phyloP scores from a whole-genome alignment of 2,888 invertebrate genomes.

The Helicoverpa assulta region DNA sequence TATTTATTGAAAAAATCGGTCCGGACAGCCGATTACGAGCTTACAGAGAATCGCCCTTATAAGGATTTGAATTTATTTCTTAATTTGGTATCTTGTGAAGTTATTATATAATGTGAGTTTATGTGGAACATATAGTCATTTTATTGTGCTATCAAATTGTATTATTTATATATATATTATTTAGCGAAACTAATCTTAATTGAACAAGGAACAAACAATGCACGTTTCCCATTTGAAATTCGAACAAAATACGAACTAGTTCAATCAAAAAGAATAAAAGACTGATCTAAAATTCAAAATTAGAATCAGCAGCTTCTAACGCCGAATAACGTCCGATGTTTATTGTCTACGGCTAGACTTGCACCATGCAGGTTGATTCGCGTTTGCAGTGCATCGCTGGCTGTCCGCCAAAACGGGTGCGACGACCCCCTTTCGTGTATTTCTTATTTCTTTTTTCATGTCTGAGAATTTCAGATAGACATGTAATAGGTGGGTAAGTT shows the following conservation, averaged over 20 bases:
- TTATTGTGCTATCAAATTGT: too few relatives aligned
- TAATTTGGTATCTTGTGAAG: too few relatives aligned
- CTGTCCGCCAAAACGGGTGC: constrained; percentile 76
- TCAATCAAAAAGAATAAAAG: constrained; percentile 17
- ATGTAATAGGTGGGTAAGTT: constrained; percentile 52
- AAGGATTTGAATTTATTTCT: too few relatives aligned
- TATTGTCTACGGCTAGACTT: constrained; percentile 73
- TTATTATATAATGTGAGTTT: too few relatives aligned
- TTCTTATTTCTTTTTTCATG: constrained; percentile 66
- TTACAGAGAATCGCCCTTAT: too few relatives aligned
- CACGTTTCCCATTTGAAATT: constrained; percentile 8
- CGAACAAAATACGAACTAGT: constrained; percentile 3
- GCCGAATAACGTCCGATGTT: constrained; percentile 51
- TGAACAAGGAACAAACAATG: background rate
- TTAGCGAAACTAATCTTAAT: constrained; percentile 29
- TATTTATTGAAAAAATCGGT: too few relatives aligned
- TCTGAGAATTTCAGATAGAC: constrained; percentile 65
- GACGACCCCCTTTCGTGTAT: constrained; percentile 68
- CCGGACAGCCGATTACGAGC: too few relatives aligned
- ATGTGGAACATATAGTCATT: too few relatives aligned
- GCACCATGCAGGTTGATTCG: constrained; percentile 66
- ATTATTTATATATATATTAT: too few relatives aligned
- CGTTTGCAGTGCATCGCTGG: constrained; percentile 74
- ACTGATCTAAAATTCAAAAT: constrained; percentile 46
- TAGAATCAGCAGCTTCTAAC: constrained; percentile 40